Evolutionary conservation across 2,797 vertebrate genomes (phyloP), one percentile per base, ranked within the genome.

Genomic region (Lagodon rhomboides): DNA sequence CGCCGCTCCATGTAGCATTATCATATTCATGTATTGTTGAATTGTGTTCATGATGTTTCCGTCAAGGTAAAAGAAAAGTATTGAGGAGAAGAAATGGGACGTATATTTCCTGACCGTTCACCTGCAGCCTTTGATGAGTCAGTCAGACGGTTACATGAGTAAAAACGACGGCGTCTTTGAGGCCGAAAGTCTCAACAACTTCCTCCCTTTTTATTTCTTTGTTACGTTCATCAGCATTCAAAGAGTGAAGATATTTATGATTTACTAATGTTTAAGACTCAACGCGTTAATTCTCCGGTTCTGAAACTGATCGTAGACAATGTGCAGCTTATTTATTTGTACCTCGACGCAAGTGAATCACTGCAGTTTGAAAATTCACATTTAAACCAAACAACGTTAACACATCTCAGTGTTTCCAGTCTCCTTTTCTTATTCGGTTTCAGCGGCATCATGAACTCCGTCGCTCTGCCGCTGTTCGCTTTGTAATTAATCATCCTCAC

Each of bases 401-500:
- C 6, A 41, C 3, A 10, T 34, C 17, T 20, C 5, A 62, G 66
- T 63, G 34, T 81, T 55, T 50, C 53, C 25, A 5, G 27, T 62
- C 34, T 56, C 49, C 7, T 3, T 38, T 23, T 22, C 3, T 43
- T 59, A 58, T 53, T 23, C 22, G 15, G 50, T 74, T 25, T 60
- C 17, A 46, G 67, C 10, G 12, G 54, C 46, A 43, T 58, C 7
- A 25, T 20, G 27, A 67, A 34, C 34, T 50, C 30, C 7, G 30
- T 0, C 13, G 10, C 25, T 61, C 18, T 27, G 20, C 20, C 2
- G 58, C 61, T 63, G 55, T 15, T 16, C 23, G 62, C 68, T 53
- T 72, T 75, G 60, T 85, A 9, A 49, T 79, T 25, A 16, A 55
- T 68, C 53, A 73, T 81, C 64, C 77, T 62, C 46, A 41, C 12